Base-by-base conservation (phyloP, 2,888 invertebrate genomes). In the Lasius fuliginosus region DNA sequence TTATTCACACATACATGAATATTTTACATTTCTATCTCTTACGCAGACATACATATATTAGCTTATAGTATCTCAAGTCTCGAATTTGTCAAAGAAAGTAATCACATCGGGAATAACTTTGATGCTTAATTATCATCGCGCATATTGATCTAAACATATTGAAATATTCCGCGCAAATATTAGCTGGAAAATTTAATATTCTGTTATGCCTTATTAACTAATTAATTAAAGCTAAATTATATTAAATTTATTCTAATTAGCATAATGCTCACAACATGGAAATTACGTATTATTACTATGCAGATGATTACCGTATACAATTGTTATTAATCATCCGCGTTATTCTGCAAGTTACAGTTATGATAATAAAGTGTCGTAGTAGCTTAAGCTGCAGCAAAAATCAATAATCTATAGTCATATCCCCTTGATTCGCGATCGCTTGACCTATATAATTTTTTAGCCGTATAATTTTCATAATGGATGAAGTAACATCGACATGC, bases 391-490 rank as follows among this genome's bases (percentile, higher is more conserved):
- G 27, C 46, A 60, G 46, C 46, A 81, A 81, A 81, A 81, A 81
- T 81, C 79, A 81, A 81, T 81, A 81, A 81, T 81, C 74, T 81
- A 81, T 81, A 81, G 79, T 62, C 60, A 74, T 73, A 81, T 69
- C 79, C 46, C 79, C 79, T 81, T 81, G 79, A 81, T 81, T 81
- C 79, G 79, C 79, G 79, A 81, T 81, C 79, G 79, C 79, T 81
- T 81, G 79, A 81, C 79, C 79, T 46, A 81, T 73, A 81, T 81
- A 81, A 81, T 81, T 81, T 81, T 81, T 81, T 81, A 81, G 79
- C 79, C 79, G 79, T 81, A 74, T 81, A 81, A 81, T 69, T 81
- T 81, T 81, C 60, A 74, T 69, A 74, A 81, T 69, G 79, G 79
- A 74, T 69, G 75, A 79, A 74, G 79, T 46, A 81, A 81, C 60